Percentiles rank a stretch among this genome's conserved stretches.
Conservation (phyloP, 2,797 vertebrate species). For the Silurus aristotelis region DNA sequence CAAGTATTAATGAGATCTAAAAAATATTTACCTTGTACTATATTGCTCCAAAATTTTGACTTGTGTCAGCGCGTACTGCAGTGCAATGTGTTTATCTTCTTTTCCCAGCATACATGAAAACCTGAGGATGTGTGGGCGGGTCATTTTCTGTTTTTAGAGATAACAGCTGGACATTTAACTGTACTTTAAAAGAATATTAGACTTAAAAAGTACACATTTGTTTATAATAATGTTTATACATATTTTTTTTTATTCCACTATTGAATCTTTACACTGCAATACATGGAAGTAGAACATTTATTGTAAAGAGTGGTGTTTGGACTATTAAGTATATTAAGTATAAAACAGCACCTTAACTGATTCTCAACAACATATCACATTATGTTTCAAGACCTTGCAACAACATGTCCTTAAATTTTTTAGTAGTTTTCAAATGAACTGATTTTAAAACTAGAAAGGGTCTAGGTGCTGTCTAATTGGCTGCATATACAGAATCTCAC, state of each 20-base stretch:
- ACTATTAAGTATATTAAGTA: no score
- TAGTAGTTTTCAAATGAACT: background rate
- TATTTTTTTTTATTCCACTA: background rate
- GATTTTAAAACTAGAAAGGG: background rate
- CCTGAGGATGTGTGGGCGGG: slow-evolving; percentile 52
- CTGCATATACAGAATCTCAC: no score
- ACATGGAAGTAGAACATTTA: background rate
- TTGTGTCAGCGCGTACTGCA: background rate
- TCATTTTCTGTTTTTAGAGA: slow-evolving; percentile 64
- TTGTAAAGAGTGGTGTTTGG: background rate
- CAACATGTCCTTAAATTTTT: background rate
- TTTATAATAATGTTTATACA: background rate
- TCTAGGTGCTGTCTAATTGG: no score
- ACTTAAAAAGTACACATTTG: background rate
- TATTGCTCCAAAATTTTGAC: background rate
- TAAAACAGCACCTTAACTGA: background rate
- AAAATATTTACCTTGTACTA: slow-evolving; percentile 23
- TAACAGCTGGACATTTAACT: slow-evolving; percentile 56
- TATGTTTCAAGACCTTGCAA: background rate
- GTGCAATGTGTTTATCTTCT: slow-evolving; percentile 39
- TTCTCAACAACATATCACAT: background rate
- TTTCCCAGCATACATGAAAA: slow-evolving; percentile 1
- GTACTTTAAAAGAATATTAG: background rate
- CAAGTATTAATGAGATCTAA: background rate
- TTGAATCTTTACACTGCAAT: background rate